Conservation (phyloP, 2,113 vertebrate genomes). For the Corydoras sp. region DNA sequence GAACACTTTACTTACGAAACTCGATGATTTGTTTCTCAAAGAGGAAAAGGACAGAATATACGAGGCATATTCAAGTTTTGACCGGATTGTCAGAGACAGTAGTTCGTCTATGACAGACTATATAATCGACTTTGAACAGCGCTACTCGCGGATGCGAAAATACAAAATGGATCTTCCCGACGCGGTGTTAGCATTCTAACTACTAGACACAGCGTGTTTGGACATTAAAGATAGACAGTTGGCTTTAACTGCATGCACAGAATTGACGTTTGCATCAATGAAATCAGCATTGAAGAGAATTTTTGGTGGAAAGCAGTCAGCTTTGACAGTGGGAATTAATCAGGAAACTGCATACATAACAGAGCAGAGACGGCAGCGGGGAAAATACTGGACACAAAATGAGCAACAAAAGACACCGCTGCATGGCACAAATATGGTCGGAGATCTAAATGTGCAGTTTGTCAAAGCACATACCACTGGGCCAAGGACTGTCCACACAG, state of each 20-base stretch:
- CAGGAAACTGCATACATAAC: too few species aligned
- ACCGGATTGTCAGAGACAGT: too few species aligned
- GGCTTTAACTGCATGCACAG: conserved; percentile 19
- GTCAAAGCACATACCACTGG: not conserved
- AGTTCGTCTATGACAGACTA: too few species aligned
- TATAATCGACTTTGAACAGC: too few species aligned
- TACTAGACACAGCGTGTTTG: conserved; percentile 20
- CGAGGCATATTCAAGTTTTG: too few species aligned
- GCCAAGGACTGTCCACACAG: not conserved
- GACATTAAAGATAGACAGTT: conserved; percentile 19
- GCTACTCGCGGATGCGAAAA: too few species aligned
- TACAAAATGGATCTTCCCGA: conserved; percentile 10
- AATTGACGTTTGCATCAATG: conserved; percentile 11
- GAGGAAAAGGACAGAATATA: too few species aligned
- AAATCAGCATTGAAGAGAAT: conserved; percentile 25
- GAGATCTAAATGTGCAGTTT: too few species aligned
- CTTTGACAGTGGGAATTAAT: too few species aligned
- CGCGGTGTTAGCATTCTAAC: conserved; percentile 25
- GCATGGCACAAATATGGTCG: conserved; percentile 6
- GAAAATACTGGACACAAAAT: not conserved
- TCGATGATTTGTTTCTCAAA: too few species aligned
- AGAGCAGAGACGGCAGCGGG: not conserved
- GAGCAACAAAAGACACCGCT: conserved; percentile 1
- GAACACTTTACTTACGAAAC: too few species aligned
- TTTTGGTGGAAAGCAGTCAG: conserved; percentile 13